Base-by-base conservation (phyloP, 2,113 vertebrate genomes). In the Ameiurus melas region DNA sequence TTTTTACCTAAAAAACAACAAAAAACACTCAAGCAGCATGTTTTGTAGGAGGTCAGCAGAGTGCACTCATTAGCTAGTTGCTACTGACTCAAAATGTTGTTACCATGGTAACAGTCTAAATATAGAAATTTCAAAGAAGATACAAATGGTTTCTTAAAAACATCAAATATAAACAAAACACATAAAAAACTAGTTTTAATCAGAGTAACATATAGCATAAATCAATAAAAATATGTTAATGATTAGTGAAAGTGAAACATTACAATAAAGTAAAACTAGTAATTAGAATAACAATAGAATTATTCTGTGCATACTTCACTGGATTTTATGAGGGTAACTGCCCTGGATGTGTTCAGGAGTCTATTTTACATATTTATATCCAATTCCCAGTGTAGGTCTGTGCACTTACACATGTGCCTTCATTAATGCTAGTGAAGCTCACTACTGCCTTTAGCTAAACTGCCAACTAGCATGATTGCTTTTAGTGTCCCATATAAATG, bases 71-170 rank as follows among this genome's bases (percentile, higher is more conserved):
- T 79, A 53, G 25, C 5, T 79, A 53, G 75, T 53, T 79, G 25
- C 47, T 77, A 51, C 4, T 79, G 33, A 83, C 4, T 62, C 33
- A 83, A 33, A 27, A 66, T 66, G 22, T 43, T 64, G 81, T 51
- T 66, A 62, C 60, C 25, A 84, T 84, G 39, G 58, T 64, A 84
- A n/a, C 58, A 64, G 53, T 78, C 47, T n/a, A 78, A 53, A 53
- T 78, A 53, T n/a, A 78, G 25, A n/a, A 17, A 53, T 53, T 78
- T 43, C 6, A n/a, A 78, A 80, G 2, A 57, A 55, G 17, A 77
- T 13, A 43, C 39, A 47, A 55, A 55, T 53, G 47, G 43, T 53
- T 5, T 27, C 22, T 47, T 47, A 27, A 25, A 39, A 22, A 8
- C 33, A 20, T 71, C 43, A 43, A 19, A 73, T 8, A 73, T 36